Conservation (phyloP, 1,140 invertebrate species). For the Araneus ventricosus region DNA sequence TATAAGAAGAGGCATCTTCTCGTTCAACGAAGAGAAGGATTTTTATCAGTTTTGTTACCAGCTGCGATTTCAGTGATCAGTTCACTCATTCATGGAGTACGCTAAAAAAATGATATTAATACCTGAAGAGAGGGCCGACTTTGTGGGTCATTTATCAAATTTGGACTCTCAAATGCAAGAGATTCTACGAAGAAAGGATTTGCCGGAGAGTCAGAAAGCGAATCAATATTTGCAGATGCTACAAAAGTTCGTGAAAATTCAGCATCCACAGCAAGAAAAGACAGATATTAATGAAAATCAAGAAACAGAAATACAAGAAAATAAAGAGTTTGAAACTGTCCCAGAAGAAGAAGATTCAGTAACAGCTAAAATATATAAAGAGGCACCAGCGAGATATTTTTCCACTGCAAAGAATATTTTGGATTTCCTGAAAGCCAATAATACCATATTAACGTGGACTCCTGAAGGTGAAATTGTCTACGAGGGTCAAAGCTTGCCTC, state of each 20-base stretch:
- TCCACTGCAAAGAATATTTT: background rate
- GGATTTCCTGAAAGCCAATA: background rate
- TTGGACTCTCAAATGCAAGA: background rate
- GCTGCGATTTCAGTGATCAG: background rate
- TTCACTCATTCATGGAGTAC: constrained; percentile 28
- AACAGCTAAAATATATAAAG: background rate
- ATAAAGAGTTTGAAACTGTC: too few relatives aligned
- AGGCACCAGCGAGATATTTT: background rate
- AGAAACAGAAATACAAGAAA: background rate
- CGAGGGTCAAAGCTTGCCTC: background rate
- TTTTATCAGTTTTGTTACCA: constrained; percentile 4
- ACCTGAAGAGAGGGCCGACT: background rate
- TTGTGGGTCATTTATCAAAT: background rate
- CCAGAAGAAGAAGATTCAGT: background rate
- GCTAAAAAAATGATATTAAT: constrained; percentile 35
- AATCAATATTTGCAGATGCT: constrained; percentile 18
- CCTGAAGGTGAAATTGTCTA: constrained; percentile 17
- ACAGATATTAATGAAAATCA: background rate
- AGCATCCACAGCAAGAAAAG: background rate
- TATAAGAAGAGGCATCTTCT: background rate
- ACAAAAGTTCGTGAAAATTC: constrained; percentile 33
- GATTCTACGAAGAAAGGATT: background rate
- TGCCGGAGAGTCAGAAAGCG: background rate
- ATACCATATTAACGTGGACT: background rate
- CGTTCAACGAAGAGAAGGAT: constrained; percentile 24